Base-by-base conservation (phyloP, 2,888 invertebrate species). In the Serrognathus titanus region DNA sequence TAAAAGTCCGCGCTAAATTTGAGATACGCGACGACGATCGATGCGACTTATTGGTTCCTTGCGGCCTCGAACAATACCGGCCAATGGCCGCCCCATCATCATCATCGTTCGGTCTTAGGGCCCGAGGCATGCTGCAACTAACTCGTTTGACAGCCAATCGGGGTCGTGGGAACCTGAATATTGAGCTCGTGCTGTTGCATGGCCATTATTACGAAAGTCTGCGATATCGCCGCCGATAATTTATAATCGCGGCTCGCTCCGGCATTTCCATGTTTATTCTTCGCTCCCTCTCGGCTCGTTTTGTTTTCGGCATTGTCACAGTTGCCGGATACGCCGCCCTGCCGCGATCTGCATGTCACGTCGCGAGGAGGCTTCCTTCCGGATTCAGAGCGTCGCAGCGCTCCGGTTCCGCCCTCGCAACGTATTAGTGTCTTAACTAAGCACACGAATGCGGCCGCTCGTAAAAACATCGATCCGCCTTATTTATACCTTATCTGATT, bases 271-370 rank as follows among this genome's bases (percentile, higher is more conserved):
- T 64, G 64, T 64, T 64, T 62, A 64, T 63, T 62, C 63, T 62
- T 63, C 60, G 57, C 61, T 63, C 63, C 43, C 43, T 43, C 63
- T 62, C 53, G 59, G 59, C 59, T 60, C 61, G 66, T 67, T 63
- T 65, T 60, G 64, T 62, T 63, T 62, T 61, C 66, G 64, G 57
- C 63, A 62, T 62, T 63, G 65, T 66, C 63, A 64, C 63, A 57
- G 63, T 64, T 62, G 62, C 66, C 64, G 66, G 67, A 67, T 62
- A 60, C 57, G 61, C 63, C 51, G 55, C 64, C 57, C 66, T 63
- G 54, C 63, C 54, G 55, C 60, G 67, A 70, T 70, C 68, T 70
- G 69, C 68, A 68, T 67, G 69, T 66, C 67, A 65, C 62, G 65
- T 64, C 62, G 60, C 53, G 59, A 62, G 59, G 59, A 62, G 59